Evolutionary conservation across 2,113 vertebrate genomes (phyloP), one percentile per base, ranked within the genome.

Genomic region (Archocentrus centrarchus): DNA sequence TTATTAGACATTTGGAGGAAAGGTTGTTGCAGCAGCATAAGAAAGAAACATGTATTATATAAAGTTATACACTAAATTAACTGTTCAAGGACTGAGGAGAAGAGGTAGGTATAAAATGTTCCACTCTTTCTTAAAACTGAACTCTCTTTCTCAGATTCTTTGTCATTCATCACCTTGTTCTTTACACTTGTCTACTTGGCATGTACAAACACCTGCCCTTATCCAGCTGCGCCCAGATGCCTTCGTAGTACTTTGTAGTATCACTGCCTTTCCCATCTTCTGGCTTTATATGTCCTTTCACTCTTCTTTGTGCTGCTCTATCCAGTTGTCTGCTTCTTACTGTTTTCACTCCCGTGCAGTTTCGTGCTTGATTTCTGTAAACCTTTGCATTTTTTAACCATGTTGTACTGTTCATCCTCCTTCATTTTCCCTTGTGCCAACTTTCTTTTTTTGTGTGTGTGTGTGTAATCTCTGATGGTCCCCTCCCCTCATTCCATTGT

Each of bases 131-230:
- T 61, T 58, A 59, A 68, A 66, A 77, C 47, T 44, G 4, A 41
- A 4, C 24, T 79, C 59, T 20, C 41, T 53, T 22, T 63, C 75
- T 62, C 24, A 1, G 32, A 53, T 17, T 64, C 27, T 32, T 79
- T 17, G 24, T 85, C 89, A 78, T 80, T 89, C 83, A 79, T 79
- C 87, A 82, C 64, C 41, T 81, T 75, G 75, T 86, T 89, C 83
- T 87, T 84, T 47, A 86, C 87, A 90, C 83, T 81, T 76, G 77
- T 86, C 61, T 77, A 22, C 83, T 78, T 91, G 93, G 79, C 90
- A 84, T 85, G 82, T 85, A 86, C 83, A 60, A 89, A 89, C 95
- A 95, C 92, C 93, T 94, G 92, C 89, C 85, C 27, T 82, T 59
- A 78, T 78, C 85, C 90, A 92, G 90, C 89, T 89, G 91, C 68